Evolutionary conservation across 1,140 invertebrate species (phyloP).

Genomic region (Zaprionus inermis): DNA sequence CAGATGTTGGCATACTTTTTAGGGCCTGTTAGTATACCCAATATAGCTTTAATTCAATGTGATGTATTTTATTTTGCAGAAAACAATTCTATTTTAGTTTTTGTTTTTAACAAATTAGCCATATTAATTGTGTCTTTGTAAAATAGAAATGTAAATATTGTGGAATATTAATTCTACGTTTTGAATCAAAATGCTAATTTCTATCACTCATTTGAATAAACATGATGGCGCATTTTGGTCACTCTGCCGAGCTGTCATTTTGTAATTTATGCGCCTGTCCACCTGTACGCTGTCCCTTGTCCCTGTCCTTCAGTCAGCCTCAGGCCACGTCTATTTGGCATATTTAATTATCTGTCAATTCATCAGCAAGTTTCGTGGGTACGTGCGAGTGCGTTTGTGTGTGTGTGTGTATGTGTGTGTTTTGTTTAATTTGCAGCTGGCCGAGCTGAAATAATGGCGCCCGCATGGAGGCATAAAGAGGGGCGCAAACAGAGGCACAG

Average conservation of each 20-base stretch:
- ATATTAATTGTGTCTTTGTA: background rate
- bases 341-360: constrained; percentile 60
- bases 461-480: constrained; percentile 26
- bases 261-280: constrained; percentile 8
- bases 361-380: constrained; percentile 30
- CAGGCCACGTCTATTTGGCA: constrained; percentile 44
- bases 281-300: background rate
- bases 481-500: background rate
- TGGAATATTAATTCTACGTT: background rate
- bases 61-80: too few species aligned
- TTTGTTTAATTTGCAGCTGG: constrained; percentile 49
- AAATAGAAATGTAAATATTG: too few species aligned
- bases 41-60: too few species aligned
- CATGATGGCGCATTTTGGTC: constrained; percentile 7
- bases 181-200: constrained; percentile 43
- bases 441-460: constrained; percentile 34
- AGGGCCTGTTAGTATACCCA: too few species aligned
- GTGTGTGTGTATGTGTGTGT: constrained; percentile 24
- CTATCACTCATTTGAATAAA: constrained; percentile 2
- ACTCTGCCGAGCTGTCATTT: constrained; percentile 24
- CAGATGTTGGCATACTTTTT: too few species aligned
- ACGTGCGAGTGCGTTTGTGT: background rate
- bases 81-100: too few species aligned
- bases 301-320: background rate
- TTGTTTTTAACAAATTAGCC: background rate